Evolutionary conservation across 2,797 vertebrate genomes (phyloP).

Genomic region (Xenopus petersii): DNA sequence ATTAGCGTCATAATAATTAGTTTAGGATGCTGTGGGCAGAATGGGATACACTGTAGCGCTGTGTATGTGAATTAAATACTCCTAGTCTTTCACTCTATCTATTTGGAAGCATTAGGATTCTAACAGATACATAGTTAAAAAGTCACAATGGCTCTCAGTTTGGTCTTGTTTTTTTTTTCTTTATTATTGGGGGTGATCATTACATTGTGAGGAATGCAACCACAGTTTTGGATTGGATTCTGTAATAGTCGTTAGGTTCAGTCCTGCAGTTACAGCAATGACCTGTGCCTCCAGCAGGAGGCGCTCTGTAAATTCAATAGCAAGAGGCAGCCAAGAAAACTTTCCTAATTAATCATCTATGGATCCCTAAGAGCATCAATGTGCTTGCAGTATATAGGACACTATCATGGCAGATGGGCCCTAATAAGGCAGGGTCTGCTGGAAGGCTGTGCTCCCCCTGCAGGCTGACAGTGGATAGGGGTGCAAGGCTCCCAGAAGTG

Average conservation of each 20-base stretch:
- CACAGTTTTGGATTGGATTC: too few relatives aligned
- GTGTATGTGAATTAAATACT: too few relatives aligned
- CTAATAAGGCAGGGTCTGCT: background rate
- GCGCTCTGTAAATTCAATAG: constrained; percentile 16
- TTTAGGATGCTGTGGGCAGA: background rate
- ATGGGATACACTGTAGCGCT: too few relatives aligned
- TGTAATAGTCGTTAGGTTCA: background rate
- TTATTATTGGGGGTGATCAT: too few relatives aligned
- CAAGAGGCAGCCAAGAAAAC: constrained; percentile 11
- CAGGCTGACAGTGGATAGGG: background rate
- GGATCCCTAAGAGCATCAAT: background rate
- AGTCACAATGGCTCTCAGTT: too few relatives aligned
- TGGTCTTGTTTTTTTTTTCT: too few relatives aligned
- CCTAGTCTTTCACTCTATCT: too few relatives aligned
- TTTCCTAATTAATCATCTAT: constrained; percentile 34
- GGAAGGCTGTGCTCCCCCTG: background rate
- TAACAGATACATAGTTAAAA: too few relatives aligned
- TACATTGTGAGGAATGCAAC: too few relatives aligned
- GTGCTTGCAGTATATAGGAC: constrained; percentile 12
- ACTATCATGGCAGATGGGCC: background rate
- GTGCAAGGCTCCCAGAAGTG: background rate
- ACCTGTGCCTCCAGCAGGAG: constrained; percentile 24
- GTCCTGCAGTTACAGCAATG: background rate
- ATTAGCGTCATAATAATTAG: background rate
- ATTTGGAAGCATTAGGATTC: too few relatives aligned